Conservation (phyloP, 2,113 vertebrate genomes). For the Bubo bubo region DNA sequence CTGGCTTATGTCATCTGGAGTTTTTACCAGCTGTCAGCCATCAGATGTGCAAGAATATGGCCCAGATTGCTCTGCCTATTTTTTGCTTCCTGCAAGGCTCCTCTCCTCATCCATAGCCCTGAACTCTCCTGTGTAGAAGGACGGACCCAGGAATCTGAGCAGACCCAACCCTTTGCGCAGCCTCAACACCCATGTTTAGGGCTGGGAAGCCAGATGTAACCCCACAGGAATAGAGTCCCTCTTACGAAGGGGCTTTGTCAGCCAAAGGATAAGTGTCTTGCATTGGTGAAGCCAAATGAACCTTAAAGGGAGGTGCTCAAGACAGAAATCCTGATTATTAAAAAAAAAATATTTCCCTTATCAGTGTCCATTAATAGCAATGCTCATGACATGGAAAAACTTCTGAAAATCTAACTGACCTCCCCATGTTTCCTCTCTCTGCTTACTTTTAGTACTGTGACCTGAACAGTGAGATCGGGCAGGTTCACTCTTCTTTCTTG, state of each 20-base stretch:
- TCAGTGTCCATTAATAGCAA: neutral
- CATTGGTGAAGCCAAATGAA: neutral
- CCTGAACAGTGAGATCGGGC: neutral
- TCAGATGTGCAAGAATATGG: neutral
- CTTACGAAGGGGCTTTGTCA: neutral
- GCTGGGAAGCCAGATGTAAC: neutral
- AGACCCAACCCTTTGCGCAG: neutral
- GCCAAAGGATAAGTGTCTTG: neutral
- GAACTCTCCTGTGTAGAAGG: neutral
- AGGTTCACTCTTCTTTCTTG: neutral
- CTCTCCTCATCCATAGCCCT: neutral
- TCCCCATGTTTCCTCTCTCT: neutral
- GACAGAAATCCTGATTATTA: neutral
- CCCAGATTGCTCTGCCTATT: rapidly evolving
- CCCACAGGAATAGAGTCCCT: rapidly evolving
- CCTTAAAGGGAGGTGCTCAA: neutral
- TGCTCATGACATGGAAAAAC: neutral
- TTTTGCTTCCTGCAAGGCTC: neutral
- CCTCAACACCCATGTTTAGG: no score
- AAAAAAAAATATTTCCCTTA: neutral
- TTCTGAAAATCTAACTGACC: neutral
- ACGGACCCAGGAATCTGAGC: neutral
- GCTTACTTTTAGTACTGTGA: neutral
- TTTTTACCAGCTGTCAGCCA: neutral
- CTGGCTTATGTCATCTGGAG: neutral